Evolutionary conservation across 2,113 vertebrate species (phyloP).

Genomic region (Meles meles): DNA sequence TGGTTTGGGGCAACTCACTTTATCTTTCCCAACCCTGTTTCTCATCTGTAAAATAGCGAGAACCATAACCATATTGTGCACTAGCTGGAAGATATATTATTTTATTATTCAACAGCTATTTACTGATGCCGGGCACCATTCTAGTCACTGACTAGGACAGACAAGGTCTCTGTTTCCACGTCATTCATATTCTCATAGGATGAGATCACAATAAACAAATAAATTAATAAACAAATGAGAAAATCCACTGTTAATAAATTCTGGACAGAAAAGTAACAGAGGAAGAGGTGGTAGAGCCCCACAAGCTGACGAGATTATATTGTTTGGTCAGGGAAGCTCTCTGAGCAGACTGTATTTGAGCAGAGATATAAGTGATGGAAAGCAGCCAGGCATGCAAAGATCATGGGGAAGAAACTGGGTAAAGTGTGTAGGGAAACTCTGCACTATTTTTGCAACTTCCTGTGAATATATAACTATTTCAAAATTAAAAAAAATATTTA

Average conservation of each 20-base stretch:
- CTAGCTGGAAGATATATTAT: background rate
- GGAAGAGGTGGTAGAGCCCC: background rate
- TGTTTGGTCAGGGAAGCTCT: background rate
- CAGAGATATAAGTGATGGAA: background rate
- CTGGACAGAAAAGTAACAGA: background rate
- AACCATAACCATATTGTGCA: background rate
- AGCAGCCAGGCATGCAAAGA: background rate
- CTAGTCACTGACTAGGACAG: background rate
- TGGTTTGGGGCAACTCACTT: background rate
- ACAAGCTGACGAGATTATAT: background rate
- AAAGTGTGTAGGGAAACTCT: background rate
- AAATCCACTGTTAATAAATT: background rate
- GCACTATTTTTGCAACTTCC: background rate
- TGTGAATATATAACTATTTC: background rate
- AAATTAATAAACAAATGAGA: background rate
- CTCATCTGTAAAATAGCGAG: background rate
- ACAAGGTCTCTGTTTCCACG: background rate
- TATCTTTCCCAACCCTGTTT: background rate
- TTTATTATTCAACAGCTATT: background rate
- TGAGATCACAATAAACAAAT: background rate
- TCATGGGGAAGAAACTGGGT: background rate
- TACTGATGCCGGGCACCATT: background rate
- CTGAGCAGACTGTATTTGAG: background rate
- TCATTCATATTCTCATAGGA: constrained; percentile 13
- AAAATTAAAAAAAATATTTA: background rate